Evolutionary conservation across 2,797 vertebrate species (phyloP), one percentile per base, ranked within the genome.

Genomic region (Spheniscus humboldti): DNA sequence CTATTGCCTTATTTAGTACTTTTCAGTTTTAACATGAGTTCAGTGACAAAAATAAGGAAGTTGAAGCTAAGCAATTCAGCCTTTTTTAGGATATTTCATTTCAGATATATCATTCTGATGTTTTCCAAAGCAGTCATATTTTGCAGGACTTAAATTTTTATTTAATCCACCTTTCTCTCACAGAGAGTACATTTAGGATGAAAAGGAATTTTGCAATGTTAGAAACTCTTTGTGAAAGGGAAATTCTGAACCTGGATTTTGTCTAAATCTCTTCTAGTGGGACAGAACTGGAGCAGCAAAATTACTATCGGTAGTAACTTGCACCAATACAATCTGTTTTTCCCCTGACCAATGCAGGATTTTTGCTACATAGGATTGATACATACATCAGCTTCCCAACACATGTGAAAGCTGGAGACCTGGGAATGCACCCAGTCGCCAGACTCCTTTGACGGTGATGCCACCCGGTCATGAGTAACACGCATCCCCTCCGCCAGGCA

Each of bases 221-320:
- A 23, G 17, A 56, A 82, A 72, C 13, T 59, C 31, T 45, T 71
- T 4, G 3, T 37, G 48, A 71, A 80, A 37, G 4, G 14, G 28
- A 47, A 94, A 82, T 88, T 67, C 43, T 47, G 53, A 57, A 85
- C 60, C 39, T 0, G 0, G 9, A 7, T 22, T 76, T 79, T 18
- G 19, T 71, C 60, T 77, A 39, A 71, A 55, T 35, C 10, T 68
- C 20, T 86, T 68, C 74, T 75, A 77, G 16, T 1, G 0, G 14
- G 8, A 30, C n/a, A 84, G 48, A 76, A 27, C 39, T 8, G 10
- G 41, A 93, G 53, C 33, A 71, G 31, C 79, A 96, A 86, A 73
- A 92, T 53, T 74, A 78, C 83, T 93, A 22, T 91, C 90, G 82
- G 19, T 76, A 96, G 73, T 78, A 93, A 94, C 68, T 94, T 80